These are phyloP conservation scores for Anarhynchus alexandrinus DNA, from an alignment of 2,113 vertebrate species.

Conservation along the genomic window DNA sequence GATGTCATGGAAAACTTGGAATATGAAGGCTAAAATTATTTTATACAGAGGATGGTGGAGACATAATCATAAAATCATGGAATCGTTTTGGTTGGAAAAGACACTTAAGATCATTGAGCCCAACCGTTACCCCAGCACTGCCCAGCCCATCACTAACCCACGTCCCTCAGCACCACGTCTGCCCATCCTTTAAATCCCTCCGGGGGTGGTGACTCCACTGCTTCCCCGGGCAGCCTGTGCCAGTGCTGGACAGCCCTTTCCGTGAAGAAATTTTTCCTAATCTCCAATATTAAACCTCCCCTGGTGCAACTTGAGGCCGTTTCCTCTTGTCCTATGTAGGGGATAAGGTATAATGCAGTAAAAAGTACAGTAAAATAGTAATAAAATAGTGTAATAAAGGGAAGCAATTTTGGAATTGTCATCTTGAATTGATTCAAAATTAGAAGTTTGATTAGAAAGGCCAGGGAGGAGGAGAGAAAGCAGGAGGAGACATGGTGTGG, in stretches of 20 bases:
- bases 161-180: background rate
- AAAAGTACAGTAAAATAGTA: background rate
- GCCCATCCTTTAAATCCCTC: background rate
- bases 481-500: background rate
- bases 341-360: background rate
- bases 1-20: background rate
- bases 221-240: background rate
- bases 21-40: background rate
- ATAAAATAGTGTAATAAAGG: background rate
- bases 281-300: background rate
- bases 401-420: background rate
- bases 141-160: background rate
- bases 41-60: background rate
- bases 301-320: background rate
- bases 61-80: background rate
- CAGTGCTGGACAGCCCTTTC: background rate
- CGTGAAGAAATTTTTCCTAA: fast-evolving
- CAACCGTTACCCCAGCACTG: background rate
- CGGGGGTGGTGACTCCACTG: background rate
- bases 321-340: background rate
- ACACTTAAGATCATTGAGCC: background rate
- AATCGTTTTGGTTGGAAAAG: background rate
- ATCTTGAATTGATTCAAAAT: background rate
- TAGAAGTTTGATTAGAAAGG: background rate
- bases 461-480: background rate